Conservation (phyloP, 1,140 invertebrate species). For the Leptoteleia sp. region DNA sequence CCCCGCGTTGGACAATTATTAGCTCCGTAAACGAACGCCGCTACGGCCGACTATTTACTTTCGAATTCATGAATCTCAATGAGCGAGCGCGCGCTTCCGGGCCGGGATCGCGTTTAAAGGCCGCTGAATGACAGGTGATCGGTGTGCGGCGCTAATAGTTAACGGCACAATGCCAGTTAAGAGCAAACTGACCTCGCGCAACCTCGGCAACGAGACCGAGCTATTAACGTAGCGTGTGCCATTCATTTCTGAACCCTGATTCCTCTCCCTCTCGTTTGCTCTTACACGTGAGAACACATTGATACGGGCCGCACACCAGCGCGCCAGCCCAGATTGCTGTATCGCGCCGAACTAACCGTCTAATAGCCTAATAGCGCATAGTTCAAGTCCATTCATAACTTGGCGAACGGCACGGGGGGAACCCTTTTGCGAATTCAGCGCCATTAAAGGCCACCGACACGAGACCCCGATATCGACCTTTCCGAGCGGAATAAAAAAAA, state of each 20-base stretch:
- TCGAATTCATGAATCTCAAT: too few species aligned
- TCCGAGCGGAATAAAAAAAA: slow-evolving; percentile 4
- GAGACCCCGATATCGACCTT: slow-evolving; percentile 26
- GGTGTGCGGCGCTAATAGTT: slow-evolving; percentile 24
- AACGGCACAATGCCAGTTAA: slow-evolving; percentile 51
- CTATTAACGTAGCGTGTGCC: slow-evolving; percentile 71
- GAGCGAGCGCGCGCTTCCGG: too few species aligned
- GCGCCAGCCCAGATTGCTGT: slow-evolving; percentile 28
- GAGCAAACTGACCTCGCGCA: slow-evolving; percentile 68
- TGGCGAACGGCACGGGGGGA: slow-evolving; percentile 34
- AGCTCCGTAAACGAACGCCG: neutral
- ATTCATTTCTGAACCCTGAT: slow-evolving; percentile 67
- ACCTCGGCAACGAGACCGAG: slow-evolving; percentile 64
- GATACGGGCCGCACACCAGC: slow-evolving; percentile 5
- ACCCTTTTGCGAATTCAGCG: slow-evolving; percentile 48
- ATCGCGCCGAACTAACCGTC: slow-evolving; percentile 47
- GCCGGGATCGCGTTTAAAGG: slow-evolving; percentile 20
- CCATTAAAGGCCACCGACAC: slow-evolving; percentile 36
- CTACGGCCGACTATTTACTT: too few species aligned
- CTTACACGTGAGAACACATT: slow-evolving; percentile 55
- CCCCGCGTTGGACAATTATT: slow-evolving; percentile 16
- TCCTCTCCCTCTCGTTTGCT: slow-evolving; percentile 50
- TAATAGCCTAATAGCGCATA: slow-evolving; percentile 70
- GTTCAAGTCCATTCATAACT: slow-evolving; percentile 72
- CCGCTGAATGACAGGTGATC: slow-evolving; percentile 35